Evolutionary conservation across 2,113 vertebrate genomes (phyloP), one percentile per base, ranked within the genome.

Genomic region (Dipodomys spectabilis): DNA sequence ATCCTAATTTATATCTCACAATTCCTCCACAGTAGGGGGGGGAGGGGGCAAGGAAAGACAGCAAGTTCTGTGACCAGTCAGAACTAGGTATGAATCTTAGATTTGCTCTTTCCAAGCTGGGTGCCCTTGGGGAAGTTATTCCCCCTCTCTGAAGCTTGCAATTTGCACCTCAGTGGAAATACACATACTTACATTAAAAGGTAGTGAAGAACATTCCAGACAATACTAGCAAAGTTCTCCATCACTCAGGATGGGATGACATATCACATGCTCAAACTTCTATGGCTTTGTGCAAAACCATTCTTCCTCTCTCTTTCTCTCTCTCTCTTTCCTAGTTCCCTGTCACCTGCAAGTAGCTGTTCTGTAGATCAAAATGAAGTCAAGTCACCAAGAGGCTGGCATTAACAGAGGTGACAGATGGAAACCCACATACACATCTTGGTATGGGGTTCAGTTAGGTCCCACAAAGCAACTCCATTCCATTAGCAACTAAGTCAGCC

Each of bases 361-460:
- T 69, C n/a, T 64, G 1, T 1, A 68, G 69, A 60, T 57, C 49
- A 65, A 64, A 79, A 16, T 64, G 45, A 74, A 49, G 13, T 60
- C 93, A 86, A 49, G 45, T 74, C 60, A 57, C 72, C 45, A 45
- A 75, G 45, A 79, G n/a, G 44, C 92, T 69, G 49, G 69, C n/a
- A 39, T 6, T 39, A 57, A 23, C 65, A 92, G 62, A 89, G 27
- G 73, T 32, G 22, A 32, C 67, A 79, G 67, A 28, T 45, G 81
- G 72, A 62, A 22, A 75, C 73, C 72, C 4, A 16, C 15, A 49
- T 23, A 60, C 22, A 39, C 30, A 39, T 65, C 67, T 64, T 32
- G 30, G 2, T 44, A 35, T 62, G 25, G 1, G 23, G 57, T 68
- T 57, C 75, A 85, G 57, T 28, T 68, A 79, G 67, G 53, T 69